phyloP scores from a whole-genome alignment of 2,888 invertebrate species.

The Yponomeuta sedellus region DNA sequence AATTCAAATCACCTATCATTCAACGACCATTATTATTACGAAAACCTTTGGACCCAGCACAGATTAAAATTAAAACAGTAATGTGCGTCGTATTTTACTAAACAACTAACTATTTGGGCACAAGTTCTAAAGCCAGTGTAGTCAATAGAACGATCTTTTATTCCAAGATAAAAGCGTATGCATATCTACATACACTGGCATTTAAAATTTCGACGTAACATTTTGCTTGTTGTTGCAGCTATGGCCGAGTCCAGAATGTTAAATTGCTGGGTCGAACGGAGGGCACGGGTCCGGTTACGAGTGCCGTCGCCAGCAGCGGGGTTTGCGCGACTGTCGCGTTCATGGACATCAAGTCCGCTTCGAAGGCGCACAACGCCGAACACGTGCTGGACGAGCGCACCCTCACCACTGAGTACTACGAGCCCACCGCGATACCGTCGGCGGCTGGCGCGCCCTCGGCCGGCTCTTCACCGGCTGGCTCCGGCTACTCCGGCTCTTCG shows the following conservation, averaged over 20 bases:
- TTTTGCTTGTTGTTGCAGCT: conserved; percentile 78
- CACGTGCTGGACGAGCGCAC: conserved; percentile 91
- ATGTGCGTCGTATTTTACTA: too few species aligned
- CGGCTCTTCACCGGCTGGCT: conserved; percentile 73
- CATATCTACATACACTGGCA: too few species aligned
- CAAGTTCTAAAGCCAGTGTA: too few species aligned
- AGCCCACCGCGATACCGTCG: conserved; percentile 86
- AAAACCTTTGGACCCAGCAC: too few species aligned
- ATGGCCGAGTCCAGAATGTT: conserved; percentile 98
- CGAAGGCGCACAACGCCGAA: conserved; percentile 94
- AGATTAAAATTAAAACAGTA: too few species aligned
- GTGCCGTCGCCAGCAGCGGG: conserved; percentile 75
- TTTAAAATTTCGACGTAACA: background rate
- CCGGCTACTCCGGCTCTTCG: conserved; percentile 79
- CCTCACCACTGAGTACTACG: conserved; percentile 94
- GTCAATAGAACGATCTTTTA: too few species aligned
- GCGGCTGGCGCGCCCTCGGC: conserved; percentile 71
- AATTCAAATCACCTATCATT: too few species aligned
- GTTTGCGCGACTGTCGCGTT: conserved; percentile 94
- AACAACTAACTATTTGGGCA: too few species aligned
- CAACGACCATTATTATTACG: too few species aligned
- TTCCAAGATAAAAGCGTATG: too few species aligned
- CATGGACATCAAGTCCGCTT: conserved; percentile 97
- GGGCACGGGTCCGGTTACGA: conserved; percentile 71
- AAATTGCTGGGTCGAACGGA: conserved; percentile 86